A percentile compares a stretch with the other conserved stretches of the same genome.
These are phyloP conservation scores for Andinoacara biseriatus DNA, from an alignment of 2,113 vertebrate species.

Conservation along the genomic window DNA sequence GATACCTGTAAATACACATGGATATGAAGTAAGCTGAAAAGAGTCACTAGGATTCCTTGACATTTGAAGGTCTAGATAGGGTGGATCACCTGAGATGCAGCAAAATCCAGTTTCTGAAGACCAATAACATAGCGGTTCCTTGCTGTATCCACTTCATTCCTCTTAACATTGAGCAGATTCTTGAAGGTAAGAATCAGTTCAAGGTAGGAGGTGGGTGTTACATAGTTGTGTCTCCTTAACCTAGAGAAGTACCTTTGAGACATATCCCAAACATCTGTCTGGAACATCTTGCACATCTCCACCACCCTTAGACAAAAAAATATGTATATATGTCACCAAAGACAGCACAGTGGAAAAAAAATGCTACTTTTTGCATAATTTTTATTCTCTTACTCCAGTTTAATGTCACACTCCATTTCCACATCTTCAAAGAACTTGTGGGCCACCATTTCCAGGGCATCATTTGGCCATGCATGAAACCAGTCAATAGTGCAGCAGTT, in stretches of 20 bases:
- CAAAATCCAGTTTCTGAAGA: conserved; percentile 91
- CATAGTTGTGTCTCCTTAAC: conserved; percentile 90
- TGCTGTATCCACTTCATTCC: conserved; percentile 85
- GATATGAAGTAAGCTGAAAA: not conserved
- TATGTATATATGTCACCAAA: not conserved
- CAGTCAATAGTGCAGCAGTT: conserved; percentile 97
- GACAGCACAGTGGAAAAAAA: not conserved
- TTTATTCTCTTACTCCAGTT: conserved; percentile 79
- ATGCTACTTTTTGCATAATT: not conserved
- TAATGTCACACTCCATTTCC: conserved; percentile 84
- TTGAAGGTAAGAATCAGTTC: conserved; percentile 95
- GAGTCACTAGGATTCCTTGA: not conserved
- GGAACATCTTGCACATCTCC: conserved; percentile 91
- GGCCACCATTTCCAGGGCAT: conserved; percentile 94
- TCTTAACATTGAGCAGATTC: conserved; percentile 84
- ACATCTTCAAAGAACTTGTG: conserved; percentile 92
- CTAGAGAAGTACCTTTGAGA: conserved; percentile 82
- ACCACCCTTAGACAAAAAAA: conserved; percentile 85
- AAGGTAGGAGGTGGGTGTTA: conserved; percentile 93
- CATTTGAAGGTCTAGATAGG: not conserved
- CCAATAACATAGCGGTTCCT: conserved; percentile 87
- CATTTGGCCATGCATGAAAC: conserved; percentile 93
- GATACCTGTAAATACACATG: conserved; percentile 79
- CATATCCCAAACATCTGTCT: conserved; percentile 85
- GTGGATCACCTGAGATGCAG: conserved; percentile 85